These are phyloP conservation scores for Egretta garzetta DNA, from an alignment of 2,113 vertebrate genomes.

Conservation along the genomic window DNA sequence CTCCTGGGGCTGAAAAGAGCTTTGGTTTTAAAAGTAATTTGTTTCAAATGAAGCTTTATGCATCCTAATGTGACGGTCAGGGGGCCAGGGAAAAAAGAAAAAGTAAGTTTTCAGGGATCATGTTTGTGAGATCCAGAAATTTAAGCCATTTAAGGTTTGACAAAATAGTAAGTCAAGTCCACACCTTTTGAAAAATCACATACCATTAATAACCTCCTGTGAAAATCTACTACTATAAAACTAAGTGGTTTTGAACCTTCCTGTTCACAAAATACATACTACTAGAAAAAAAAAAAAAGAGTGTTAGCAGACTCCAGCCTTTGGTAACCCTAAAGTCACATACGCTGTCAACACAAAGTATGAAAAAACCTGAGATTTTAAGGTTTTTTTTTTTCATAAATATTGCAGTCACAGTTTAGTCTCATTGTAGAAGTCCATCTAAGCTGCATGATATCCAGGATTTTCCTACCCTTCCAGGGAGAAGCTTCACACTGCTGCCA, in stretches of 20 bases:
- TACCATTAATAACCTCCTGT: not conserved
- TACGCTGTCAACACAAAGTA: not conserved
- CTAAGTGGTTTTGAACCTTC: not conserved
- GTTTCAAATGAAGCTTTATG: conserved; percentile 7
- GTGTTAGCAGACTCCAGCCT: not conserved
- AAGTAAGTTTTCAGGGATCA: not conserved
- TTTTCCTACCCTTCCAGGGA: not conserved
- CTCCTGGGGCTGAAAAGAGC: not conserved
- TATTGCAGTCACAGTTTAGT: not conserved
- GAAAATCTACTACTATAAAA: not conserved
- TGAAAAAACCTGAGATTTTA: not conserved
- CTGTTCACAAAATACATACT: not conserved
- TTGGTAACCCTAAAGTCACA: not conserved
- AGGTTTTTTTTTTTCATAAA: not conserved
- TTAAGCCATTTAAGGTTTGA: not conserved
- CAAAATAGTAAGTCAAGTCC: not conserved
- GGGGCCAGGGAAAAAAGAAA: not conserved
- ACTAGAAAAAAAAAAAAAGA: not conserved
- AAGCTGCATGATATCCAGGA: not conserved
- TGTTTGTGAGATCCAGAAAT: not conserved
- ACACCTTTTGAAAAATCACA: not conserved
- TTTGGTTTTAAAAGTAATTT: conserved; percentile 35
- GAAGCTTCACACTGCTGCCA: not conserved
- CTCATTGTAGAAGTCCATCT: not conserved
- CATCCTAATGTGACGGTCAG: not conserved